phyloP scores from a whole-genome alignment of 2,797 vertebrate species.

The Diplodus sargus region DNA sequence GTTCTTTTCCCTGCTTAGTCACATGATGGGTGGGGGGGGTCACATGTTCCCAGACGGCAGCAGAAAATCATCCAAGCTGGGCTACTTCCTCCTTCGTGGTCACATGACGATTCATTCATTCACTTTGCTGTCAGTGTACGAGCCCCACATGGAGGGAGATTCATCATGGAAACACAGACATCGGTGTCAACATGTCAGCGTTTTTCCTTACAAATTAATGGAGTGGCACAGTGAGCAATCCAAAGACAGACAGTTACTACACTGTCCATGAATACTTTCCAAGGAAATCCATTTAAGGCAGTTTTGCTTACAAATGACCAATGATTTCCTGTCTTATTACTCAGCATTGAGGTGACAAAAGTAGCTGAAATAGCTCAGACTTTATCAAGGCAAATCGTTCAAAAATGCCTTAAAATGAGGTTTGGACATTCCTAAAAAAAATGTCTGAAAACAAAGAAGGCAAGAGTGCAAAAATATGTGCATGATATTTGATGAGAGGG shows the following conservation, averaged over 20 bases:
- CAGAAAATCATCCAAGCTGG: conserved; percentile 55
- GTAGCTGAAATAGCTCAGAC: too few relatives aligned
- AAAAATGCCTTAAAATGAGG: conserved; percentile 11
- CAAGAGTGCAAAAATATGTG: neutral
- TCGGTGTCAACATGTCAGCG: neutral
- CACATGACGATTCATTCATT: conserved; percentile 79
- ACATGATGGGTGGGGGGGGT: conserved; percentile 61
- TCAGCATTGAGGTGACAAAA: neutral
- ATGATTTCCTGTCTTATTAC: conserved; percentile 1
- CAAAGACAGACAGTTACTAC: neutral
- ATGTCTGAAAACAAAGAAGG: conserved; percentile 6
- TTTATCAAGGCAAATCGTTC: neutral
- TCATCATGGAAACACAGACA: conserved; percentile 63
- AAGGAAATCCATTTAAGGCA: neutral
- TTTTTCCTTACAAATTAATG: conserved; percentile 11
- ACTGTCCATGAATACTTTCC: neutral
- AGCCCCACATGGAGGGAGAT: conserved; percentile 37
- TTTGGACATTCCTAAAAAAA: neutral
- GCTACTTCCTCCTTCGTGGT: conserved; percentile 75
- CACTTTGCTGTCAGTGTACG: conserved; percentile 47
- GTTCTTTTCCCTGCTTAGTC: conserved; percentile 59
- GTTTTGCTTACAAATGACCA: neutral
- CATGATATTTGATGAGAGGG: conserved; percentile 24
- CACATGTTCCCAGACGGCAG: conserved; percentile 72
- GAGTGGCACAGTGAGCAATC: conserved; percentile 4